Evolutionary conservation across 2,797 vertebrate genomes (phyloP), one percentile per base, ranked within the genome.

Genomic region (Limnodromus scolopaceus): DNA sequence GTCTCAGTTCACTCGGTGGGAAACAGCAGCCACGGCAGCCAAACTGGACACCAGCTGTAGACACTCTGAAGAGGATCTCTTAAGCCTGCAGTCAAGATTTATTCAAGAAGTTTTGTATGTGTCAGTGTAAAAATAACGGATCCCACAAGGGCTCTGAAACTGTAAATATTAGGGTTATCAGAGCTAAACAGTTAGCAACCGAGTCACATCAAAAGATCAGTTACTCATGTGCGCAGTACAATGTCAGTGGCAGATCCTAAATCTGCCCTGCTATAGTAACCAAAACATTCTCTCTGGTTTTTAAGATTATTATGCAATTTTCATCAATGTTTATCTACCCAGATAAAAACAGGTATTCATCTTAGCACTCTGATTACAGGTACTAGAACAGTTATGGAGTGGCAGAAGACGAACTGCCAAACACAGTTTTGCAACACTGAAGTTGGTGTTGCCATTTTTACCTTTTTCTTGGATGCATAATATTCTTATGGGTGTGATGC

Each of bases 81-180:
- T 89, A 49, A 9, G n/a, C 38, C 23, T 41, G 39, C 48, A 55
- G 55, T 58, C 87, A 82, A 72, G 78, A 91, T 80, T 92, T 95
- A 93, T 66, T 83, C 55, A 69, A 85, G 27, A 84, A 76, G 55
- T 77, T 92, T 83, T 66, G 36, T 34, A 16, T 83, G 60, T 83
- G 69, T 28, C 66, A 82, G 19, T 55, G 11, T 80, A 92, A 93
- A 91, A 96, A 48, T 70, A 83, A 83, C 3, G 2, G 19, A 83
- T 61, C 51, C 28, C 36, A 92, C 74, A 96, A 89, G 93, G 51
- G 16, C 27, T 89, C 58, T 16, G 11, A 80, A 91, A 93, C n/a
- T 70, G n/a, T 95, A 97, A 95, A 93, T 95, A 95, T 91, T 96
- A 87, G 63, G 38, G 66, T 72, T 83, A 89, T 94, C 84, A 77